Base-by-base conservation (phyloP, 1,140 invertebrate species). In the Pararge aegeria region DNA sequence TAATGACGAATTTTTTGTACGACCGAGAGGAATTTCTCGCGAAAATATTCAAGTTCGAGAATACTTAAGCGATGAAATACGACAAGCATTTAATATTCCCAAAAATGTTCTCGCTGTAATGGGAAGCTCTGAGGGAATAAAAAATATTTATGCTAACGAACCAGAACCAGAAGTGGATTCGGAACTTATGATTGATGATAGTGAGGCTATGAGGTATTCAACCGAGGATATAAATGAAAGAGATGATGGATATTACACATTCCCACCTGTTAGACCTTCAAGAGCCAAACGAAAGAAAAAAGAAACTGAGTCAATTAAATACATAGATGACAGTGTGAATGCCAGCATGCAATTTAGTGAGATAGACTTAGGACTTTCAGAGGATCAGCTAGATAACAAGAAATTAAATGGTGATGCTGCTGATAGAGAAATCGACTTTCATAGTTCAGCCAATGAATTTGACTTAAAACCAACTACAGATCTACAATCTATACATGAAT, bases 1-100 rank as follows among this genome's bases (percentile, higher is more conserved):
- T 73, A 95, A 95, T 2, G 95, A 97, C 78, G 95, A 96, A 87
- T 96, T 96, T 87, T 96, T 96, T 79, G 87, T 96, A 42, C 90
- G 95, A 53, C 93, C 94, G 73, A 93, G 94, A 69, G 95, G 95
- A 30, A 94, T 96, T 63, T 96, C 95, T 60, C 93, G 95, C 64
- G 95, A 95, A 77, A 94, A 96, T 81, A 94, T 95, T 72, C 93
- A 95, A 78, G 90, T 95, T 21, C 93, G 94, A 38, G 92, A 93
- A 74, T 95, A 95, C 62, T 91, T 96, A 42, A 94, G 93, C 38
- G 92, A 92, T 49, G 95, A 96, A 85, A 95, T 96, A 63, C 91
- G 94, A 62, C 94, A 96, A 78, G 95, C 94, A 40, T 95, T 96
- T 70, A 92, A 93, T 70, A 92, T 91, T 53, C 91, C 92, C n/a